Evolutionary conservation across 2,888 invertebrate genomes (phyloP).

Genomic region (Neria commutata): DNA sequence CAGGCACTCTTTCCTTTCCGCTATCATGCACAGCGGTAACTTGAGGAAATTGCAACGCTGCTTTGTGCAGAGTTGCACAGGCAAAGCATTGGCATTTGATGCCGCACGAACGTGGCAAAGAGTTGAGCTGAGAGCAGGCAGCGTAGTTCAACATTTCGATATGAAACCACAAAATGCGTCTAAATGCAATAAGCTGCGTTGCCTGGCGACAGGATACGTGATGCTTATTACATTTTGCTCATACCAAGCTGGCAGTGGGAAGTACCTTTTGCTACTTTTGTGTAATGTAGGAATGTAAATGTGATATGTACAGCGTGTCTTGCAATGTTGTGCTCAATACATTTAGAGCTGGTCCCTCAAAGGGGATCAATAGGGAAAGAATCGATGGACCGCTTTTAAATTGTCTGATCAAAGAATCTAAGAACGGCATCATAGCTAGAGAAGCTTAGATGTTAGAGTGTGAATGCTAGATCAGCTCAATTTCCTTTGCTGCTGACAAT

Average conservation of each 20-base stretch:
- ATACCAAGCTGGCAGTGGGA: slow-evolving; percentile 38
- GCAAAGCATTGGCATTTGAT: slow-evolving; percentile 45
- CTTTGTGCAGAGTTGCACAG: slow-evolving; percentile 36
- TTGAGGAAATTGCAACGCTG: slow-evolving; percentile 1
- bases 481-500: too few relatives aligned
- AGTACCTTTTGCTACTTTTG: slow-evolving; percentile 9
- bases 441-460: too few relatives aligned
- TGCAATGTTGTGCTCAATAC: neutral
- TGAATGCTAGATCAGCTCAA: too few relatives aligned
- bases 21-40: neutral
- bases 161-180: slow-evolving; percentile 11
- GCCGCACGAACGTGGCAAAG: neutral
- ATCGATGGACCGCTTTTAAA: too few relatives aligned
- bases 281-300: neutral
- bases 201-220: slow-evolving; percentile 12
- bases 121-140: neutral
- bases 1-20: neutral
- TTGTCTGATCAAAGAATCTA: too few relatives aligned
- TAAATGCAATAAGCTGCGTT: slow-evolving; percentile 13
- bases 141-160: neutral
- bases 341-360: too few relatives aligned
- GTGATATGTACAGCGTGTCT: neutral
- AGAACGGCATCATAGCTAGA: too few relatives aligned
- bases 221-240: slow-evolving; percentile 13
- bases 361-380: too few relatives aligned